Conservation (phyloP, 2,113 vertebrate genomes). For the Anser brachyrhynchus region DNA sequence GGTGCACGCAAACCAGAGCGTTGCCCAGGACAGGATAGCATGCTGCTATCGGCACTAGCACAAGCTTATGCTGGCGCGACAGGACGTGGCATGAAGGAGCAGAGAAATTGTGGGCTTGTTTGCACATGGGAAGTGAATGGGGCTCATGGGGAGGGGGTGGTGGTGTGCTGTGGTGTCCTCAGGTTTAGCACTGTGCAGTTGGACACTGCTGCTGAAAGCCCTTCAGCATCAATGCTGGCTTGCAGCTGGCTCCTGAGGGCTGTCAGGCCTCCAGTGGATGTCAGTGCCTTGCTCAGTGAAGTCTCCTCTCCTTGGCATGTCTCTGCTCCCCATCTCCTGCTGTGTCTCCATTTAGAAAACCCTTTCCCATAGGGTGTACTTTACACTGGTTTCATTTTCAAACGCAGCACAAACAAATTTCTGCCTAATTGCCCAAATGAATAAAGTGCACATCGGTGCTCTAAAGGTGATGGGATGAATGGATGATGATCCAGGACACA, state of each 20-base stretch:
- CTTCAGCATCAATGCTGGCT: rapidly evolving
- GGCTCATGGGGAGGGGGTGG: rapidly evolving
- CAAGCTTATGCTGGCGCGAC: background rate
- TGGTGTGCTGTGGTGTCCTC: background rate
- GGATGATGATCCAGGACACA: constrained; percentile 83
- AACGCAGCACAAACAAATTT: constrained; percentile 87
- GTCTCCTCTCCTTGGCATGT: background rate
- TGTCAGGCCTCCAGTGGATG: background rate
- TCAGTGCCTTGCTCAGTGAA: background rate
- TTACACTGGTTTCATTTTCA: constrained; percentile 78
- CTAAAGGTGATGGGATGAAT: constrained; percentile 86
- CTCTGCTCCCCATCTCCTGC: background rate
- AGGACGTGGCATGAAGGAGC: rapidly evolving
- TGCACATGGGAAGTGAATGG: rapidly evolving
- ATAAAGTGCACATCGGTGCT: constrained; percentile 86
- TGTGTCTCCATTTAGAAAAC: constrained; percentile 41
- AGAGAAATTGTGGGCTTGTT: rapidly evolving
- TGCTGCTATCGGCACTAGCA: background rate
- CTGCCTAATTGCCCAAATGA: constrained; percentile 92
- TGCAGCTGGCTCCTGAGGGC: background rate
- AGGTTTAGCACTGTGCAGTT: background rate
- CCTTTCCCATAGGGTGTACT: constrained; percentile 75
- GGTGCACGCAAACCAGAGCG: background rate
- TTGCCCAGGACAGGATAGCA: background rate
- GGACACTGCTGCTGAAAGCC: background rate